Base-by-base conservation (phyloP, 2,888 invertebrate species). In the Caradrina kadenii region DNA sequence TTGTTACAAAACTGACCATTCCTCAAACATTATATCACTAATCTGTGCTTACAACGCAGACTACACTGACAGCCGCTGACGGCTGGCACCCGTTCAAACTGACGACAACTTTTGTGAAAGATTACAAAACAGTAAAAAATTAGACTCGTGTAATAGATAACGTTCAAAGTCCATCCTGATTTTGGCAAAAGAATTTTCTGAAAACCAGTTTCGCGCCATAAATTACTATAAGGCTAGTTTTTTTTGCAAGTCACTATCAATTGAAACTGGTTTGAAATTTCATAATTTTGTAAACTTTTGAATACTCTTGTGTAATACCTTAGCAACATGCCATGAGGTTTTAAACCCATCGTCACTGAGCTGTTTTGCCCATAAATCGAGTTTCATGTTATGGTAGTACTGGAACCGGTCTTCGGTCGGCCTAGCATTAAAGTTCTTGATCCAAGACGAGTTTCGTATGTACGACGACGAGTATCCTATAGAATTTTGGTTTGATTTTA, bases 11-110 rank as follows among this genome's bases (percentile, higher is more conserved):
- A 60, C 45, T 65, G 31, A 60, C 70, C 70, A 70, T 70, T 76
- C 62, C 56, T n/a, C 63, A 56, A 21, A 19, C 21, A 69, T 63
- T 53, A 39, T 64, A 26, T 69, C 65, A 74, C 26, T 53, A 53
- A 22, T 15, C n/a, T 68, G n/a, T 22, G 39, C 39, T 39, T 2
- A 11, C 7, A 70, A 60, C 21, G 31, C 19, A 62, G 26, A 61
- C 50, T 19, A 15, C 15, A 21, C n/a, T 63, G 69, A 54, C 65
- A 82, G 17, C 50, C 56, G 52, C 45, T 21, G 63, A 80, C 56
- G 26, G 48, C 50, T 80, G 80, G 72, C 83, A 64, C n/a, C 13
- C 50, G 39, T 60, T 60, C 72, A 72, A 69, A 63, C 31, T 15
- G 13, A 22, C n/a, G 54, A 65, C 50, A 39, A 22, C 22, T 1